phyloP scores from a whole-genome alignment of 2,797 vertebrate species.

The Coluber constrictor region DNA sequence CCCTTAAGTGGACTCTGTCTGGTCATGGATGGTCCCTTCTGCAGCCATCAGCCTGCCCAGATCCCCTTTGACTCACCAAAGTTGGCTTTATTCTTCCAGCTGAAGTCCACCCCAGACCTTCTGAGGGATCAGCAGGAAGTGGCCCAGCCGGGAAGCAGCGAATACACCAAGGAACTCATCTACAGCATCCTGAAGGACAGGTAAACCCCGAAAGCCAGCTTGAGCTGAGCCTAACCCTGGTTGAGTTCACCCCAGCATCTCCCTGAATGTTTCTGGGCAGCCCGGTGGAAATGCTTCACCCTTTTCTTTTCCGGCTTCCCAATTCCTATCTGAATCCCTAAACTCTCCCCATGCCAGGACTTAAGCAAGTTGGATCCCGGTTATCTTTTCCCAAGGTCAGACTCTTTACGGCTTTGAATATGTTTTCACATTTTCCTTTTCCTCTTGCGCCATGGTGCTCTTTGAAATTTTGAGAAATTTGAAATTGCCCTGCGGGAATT shows the following conservation, averaged over 20 bases:
- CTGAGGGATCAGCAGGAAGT: conserved; percentile 86
- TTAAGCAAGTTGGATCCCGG: neutral
- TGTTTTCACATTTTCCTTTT: neutral
- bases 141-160: conserved; percentile 69
- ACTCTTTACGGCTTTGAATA: neutral
- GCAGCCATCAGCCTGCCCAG: rapidly evolving
- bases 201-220: conserved; percentile 62
- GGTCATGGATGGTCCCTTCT: neutral
- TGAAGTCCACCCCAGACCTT: conserved; percentile 92
- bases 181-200: conserved; percentile 86
- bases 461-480: neutral
- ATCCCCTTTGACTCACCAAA: neutral
- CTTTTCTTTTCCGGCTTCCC: neutral
- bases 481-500: neutral
- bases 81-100: conserved; percentile 43
- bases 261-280: neutral
- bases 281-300: neutral
- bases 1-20: neutral
- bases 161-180: conserved; percentile 78
- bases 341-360: neutral
- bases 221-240: neutral
- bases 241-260: neutral
- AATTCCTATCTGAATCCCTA: neutral
- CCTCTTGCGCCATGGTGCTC: neutral
- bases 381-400: neutral